These are phyloP conservation scores for Odocoileus hemionus DNA, from an alignment of 2,113 vertebrate species.

Conservation along the genomic window DNA sequence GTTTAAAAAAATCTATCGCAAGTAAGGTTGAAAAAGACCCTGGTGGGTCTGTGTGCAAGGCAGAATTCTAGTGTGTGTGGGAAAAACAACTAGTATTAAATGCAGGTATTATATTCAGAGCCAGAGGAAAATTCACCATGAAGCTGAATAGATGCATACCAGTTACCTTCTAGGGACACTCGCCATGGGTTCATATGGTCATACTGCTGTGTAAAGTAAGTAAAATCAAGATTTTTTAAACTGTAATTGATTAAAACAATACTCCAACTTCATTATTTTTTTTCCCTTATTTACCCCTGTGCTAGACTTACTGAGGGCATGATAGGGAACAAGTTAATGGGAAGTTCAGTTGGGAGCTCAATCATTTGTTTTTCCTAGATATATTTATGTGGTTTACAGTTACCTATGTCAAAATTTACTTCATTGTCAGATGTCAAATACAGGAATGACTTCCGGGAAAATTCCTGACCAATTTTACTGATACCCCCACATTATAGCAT, in stretches of 20 bases:
- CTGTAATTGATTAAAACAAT: not conserved
- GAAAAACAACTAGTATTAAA: not conserved
- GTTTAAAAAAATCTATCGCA: not conserved
- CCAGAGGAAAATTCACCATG: not conserved
- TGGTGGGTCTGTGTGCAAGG: not conserved
- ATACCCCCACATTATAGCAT: not conserved
- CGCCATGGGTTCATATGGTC: not conserved
- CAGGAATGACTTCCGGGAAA: not conserved
- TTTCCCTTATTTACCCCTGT: not conserved
- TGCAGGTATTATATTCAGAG: not conserved
- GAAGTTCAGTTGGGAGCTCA: not conserved
- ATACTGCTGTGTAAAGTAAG: not conserved
- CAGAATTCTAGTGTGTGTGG: not conserved
- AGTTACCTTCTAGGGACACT: not conserved
- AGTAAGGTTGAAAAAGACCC: not conserved
- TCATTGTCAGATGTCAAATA: not conserved
- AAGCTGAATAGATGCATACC: not conserved
- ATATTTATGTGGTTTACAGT: not conserved
- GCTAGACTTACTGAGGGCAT: not conserved
- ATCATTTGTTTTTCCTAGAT: not conserved
- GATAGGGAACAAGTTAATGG: not conserved
- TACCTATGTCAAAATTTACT: not conserved
- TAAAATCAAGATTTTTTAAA: not conserved
- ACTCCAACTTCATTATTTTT: not conserved
- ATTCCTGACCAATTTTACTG: not conserved